Conservation (phyloP, 2,113 vertebrate genomes). For the Oxyura jamaicensis region DNA sequence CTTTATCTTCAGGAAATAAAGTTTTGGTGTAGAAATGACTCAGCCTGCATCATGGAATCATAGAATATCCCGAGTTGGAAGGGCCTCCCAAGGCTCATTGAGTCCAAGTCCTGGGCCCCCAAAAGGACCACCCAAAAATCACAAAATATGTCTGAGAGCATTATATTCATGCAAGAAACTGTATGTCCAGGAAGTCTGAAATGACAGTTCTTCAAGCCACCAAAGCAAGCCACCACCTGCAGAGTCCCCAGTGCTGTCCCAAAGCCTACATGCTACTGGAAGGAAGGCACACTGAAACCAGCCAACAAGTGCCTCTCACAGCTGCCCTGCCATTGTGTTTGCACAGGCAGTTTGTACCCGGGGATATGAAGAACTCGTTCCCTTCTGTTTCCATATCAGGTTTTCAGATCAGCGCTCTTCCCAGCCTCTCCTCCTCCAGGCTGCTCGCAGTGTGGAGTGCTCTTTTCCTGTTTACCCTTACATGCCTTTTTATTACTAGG, state of each 20-base stretch:
- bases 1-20: not conserved
- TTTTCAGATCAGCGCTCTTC: constrained; percentile 41
- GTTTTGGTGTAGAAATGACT: not conserved
- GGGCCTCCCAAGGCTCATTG: no score
- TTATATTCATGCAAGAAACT: no score
- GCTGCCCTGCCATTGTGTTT: not conserved
- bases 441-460: constrained; percentile 50
- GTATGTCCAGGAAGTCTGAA: not conserved
- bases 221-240: not conserved
- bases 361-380: constrained; percentile 8
- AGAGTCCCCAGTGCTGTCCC: not conserved
- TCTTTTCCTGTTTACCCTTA: constrained; percentile 76
- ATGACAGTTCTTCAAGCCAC: accelerated
- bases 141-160: no score
- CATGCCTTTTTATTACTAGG: constrained; percentile 50
- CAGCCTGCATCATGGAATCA: not conserved
- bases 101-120: no score
- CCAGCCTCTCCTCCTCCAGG: constrained; percentile 34
- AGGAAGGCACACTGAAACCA: not conserved
- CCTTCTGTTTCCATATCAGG: not conserved
- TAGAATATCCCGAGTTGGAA: no score
- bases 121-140: no score
- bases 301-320: not conserved
- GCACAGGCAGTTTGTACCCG: not conserved
- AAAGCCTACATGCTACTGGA: not conserved